Evolutionary conservation across 2,888 invertebrate genomes (phyloP), one percentile per base, ranked within the genome.

Genomic region (Ophioninae sp.): DNA sequence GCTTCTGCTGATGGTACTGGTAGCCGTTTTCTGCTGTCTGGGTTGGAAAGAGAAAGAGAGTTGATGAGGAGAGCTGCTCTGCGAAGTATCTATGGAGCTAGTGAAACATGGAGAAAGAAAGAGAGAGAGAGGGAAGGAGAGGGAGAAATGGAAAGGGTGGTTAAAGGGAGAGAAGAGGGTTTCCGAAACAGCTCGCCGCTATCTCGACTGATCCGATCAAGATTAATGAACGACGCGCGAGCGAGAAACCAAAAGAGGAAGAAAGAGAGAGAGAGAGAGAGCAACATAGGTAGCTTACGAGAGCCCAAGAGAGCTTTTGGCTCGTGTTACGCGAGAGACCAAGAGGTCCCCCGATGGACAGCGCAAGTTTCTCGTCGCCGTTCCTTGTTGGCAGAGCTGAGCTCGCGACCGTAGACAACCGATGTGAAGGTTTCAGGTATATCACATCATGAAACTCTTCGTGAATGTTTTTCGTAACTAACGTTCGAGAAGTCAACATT

Each of bases 141-240:
- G 50, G 17, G 50, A 50, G 50, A 50, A 17, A 50, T 50, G 50
- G 50, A 50, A 86, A 82, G 88, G 89, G 88, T 89, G 91, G 89
- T 87, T 90, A 88, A 87, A 89, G 88, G 89, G 89, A 85, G 87
- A 89, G 88, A 89, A 87, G 89, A 89, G 89, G 91, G 91, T 93
- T 93, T 92, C 91, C 92, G 92, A 92, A 92, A 92, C 92, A 92
- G 91, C 91, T 92, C 91, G 92, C 91, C 91, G 92, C 91, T 92
- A 90, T 92, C 90, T 91, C 91, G 90, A 91, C 93, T 92, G 93
- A 92, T 91, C 91, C 90, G 92, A 92, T 92, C 91, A 92, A 92
- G 92, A 92, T 93, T 92, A 95, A 95, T 94, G 94, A 94, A 94
- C 93, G 91, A 93, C 91, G 92, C 93, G 93, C 93, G 94, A 68